Evolutionary conservation across 1,140 invertebrate genomes (phyloP), one percentile per base, ranked within the genome.

Genomic region (Cardiocondyla obscurior): DNA sequence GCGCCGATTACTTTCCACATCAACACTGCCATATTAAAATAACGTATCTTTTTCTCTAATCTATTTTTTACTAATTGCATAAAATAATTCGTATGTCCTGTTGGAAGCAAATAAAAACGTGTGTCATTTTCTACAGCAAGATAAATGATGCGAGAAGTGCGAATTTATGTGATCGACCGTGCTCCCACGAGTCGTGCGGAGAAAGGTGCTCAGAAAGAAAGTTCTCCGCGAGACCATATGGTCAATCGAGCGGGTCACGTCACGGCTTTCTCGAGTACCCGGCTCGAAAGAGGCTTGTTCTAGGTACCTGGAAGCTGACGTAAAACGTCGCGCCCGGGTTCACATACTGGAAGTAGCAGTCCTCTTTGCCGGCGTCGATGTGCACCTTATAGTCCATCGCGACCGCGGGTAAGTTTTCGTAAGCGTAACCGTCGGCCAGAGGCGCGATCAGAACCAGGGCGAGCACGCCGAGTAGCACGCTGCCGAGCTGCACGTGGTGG

Each of bases 351-450:
- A 96, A 98, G 92, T 98, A 99, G 95, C 98, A 99, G 89, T 99
- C 98, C 93, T 99, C 98, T 94, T 98, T 98, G 39, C 98, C 97
- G 10, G 98, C 96, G 92, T 99, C 98, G 76, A 99, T 96, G 92
- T 98, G 97, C 19, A 99, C 97, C 95, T 98, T 98, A 92, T 98
- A 98, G 87, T 99, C 98, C 97, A 98, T 98, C 0, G 97, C 97
- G 25, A 98, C 97, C 16, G 98, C 98, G 4, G 98, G 98, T 64
- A 97, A 90, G 81, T 96, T 96, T 93, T 97, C 97, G 92, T 97
- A 97, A 96, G 96, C 67, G 91, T 82, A 16, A 91, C 28, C 25
- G 10, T 33, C n/a, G 46, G 33, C 7, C 92, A n/a, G 85, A 57
- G 84, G 92, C 89, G 10, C 86, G 84, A 64, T 83, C 74, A 51